Evolutionary conservation across 2,113 vertebrate genomes (phyloP), one percentile per base, ranked within the genome.

Genomic region (Osmerus eperlanus): DNA sequence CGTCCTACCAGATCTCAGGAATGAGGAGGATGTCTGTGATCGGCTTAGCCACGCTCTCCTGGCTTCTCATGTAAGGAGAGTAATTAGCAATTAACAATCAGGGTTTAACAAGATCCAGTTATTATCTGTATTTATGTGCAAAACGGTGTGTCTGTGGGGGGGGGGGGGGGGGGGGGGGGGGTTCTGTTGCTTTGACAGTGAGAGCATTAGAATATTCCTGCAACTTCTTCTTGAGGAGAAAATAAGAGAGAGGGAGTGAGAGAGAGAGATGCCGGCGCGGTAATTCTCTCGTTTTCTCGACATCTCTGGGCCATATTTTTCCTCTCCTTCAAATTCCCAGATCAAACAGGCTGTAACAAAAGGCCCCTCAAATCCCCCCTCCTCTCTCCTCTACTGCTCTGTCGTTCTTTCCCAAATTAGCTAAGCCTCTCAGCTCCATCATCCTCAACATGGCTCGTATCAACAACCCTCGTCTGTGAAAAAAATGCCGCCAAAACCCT

Each of bases 381-480:
- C 66, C 84, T 83, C 84, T 78, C 83, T 78, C 78, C 81, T 83
- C 80, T 81, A 78, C 80, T 78, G 81, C 84, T 15, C 72, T 84
- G 41, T 47, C 5, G 41, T 47, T 47, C 87, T 86, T 88, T 91
- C 86, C 88, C 87, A 91, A 92, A 92, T 91, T 88, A 92, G 91
- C 87, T 92, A 92, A 92, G 90, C 90, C 86, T 91, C 87, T 93
- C 89, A 85, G 87, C 83, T 90, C 86, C 90, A 89, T 91, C 89
- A 90, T 91, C 89, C 80, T 81, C 82, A 90, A 85, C 84, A 86
- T 75, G 86, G 84, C 86, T 88, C 65, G 76, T 80, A 80, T 89
- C 87, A 90, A 90, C 84, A 90, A 87, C 74, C 81, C 84, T 66
- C 75, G 65, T 67, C 72, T 70, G 67, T 71, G 51, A 72, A 69